Evolutionary conservation across 1,140 invertebrate genomes (phyloP).

Genomic region (Streblospio benedicti): DNA sequence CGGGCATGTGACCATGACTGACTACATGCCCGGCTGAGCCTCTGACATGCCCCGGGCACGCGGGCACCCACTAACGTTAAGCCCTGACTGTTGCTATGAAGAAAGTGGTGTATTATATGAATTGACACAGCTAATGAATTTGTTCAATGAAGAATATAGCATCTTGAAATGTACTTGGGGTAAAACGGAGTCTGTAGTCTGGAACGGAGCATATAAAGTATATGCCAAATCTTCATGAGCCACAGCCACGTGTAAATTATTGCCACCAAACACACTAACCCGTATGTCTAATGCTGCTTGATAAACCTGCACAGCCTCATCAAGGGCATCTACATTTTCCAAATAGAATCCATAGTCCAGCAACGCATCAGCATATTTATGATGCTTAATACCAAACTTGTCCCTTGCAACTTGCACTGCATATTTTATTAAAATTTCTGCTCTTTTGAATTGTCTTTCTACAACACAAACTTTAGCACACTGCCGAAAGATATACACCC

Average conservation of each 20-base stretch:
- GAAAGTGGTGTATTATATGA: too few relatives aligned
- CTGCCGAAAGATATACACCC: conserved; percentile 69
- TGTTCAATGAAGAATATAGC: conserved; percentile 54
- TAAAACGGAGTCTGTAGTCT: conserved; percentile 83
- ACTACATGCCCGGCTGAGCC: too few relatives aligned
- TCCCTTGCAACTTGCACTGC: conserved; percentile 65
- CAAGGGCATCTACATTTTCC: conserved; percentile 75
- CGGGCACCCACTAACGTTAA: too few relatives aligned
- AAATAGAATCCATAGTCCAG: conserved; percentile 83
- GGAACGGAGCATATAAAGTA: conserved; percentile 82
- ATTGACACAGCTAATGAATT: too few relatives aligned
- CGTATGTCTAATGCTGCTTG: conserved; percentile 68
- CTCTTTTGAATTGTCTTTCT: conserved; percentile 70
- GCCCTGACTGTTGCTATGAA: too few relatives aligned
- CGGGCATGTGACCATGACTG: too few relatives aligned
- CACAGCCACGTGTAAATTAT: conserved; percentile 75
- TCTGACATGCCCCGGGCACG: too few relatives aligned
- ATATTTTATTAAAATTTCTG: conserved; percentile 69
- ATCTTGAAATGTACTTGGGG: conserved; percentile 70
- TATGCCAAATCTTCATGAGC: conserved; percentile 84
- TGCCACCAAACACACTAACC: conserved; percentile 66
- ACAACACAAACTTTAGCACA: conserved; percentile 73
- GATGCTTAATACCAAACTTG: conserved; percentile 62
- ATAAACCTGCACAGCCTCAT: conserved; percentile 71
- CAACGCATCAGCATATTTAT: conserved; percentile 70